A percentile compares a stretch with the other conserved stretches of the same genome.
These are phyloP conservation scores for Delichon dasypus DNA, from an alignment of 2,797 vertebrate species.

Conservation along the genomic window DNA sequence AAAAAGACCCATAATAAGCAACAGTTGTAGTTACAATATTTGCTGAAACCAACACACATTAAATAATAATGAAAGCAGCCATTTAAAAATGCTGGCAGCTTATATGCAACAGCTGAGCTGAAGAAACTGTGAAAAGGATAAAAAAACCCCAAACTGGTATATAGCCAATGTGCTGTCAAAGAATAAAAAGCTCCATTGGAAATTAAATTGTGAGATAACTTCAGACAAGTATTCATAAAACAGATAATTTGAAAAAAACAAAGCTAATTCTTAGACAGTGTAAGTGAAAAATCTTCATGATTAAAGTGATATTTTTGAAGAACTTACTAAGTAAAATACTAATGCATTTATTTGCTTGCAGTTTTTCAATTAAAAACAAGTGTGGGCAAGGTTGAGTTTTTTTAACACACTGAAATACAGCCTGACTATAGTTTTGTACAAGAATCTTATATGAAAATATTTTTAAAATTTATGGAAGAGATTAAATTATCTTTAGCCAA, in stretches of 20 bases:
- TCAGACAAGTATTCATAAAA: neutral
- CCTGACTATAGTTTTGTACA: neutral
- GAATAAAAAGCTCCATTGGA: constrained; percentile 34
- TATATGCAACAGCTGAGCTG: constrained; percentile 61
- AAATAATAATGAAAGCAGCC: constrained; percentile 64
- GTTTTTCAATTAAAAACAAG: neutral
- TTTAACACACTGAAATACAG: neutral
- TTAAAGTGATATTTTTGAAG: neutral
- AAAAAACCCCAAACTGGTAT: neutral
- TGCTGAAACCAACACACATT: constrained; percentile 58
- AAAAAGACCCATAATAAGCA: constrained; percentile 38
- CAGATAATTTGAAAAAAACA: neutral
- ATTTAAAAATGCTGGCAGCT: constrained; percentile 52
- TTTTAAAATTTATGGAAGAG: neutral
- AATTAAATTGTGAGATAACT: constrained; percentile 17
- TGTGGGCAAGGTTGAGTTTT: neutral
- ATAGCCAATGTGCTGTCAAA: constrained; percentile 16
- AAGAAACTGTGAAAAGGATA: constrained; percentile 13
- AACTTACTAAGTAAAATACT: neutral
- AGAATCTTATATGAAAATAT: neutral
- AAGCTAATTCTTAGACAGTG: neutral
- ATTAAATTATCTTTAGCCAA: neutral
- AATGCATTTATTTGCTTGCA: neutral
- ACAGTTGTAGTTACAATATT: constrained; percentile 63
- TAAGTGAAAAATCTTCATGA: neutral